A percentile compares a stretch with the other conserved stretches of the same genome.
These are phyloP conservation scores for Zosterops hypoxanthus DNA, from an alignment of 2,113 vertebrate species.

Conservation along the genomic window DNA sequence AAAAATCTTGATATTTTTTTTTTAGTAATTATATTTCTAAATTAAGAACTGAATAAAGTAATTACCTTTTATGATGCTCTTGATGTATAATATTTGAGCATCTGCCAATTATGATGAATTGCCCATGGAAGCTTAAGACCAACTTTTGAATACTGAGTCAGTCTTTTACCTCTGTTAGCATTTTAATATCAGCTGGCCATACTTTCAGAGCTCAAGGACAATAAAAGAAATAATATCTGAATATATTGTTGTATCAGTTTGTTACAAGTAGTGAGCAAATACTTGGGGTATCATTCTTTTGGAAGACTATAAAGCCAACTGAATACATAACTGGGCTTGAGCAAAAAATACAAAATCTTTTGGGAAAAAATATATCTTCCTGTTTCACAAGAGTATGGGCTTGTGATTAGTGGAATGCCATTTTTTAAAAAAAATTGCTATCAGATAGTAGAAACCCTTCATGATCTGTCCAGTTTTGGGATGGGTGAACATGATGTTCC, in stretches of 20 bases:
- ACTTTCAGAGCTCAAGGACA: neutral
- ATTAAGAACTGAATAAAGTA: neutral
- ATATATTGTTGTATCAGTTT: neutral
- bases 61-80: neutral
- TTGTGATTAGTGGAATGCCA: neutral
- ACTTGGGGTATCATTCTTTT: neutral
- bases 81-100: neutral
- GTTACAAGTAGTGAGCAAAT: neutral
- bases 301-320: neutral
- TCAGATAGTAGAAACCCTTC: neutral
- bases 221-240: neutral
- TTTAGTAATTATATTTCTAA: neutral
- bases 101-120: neutral
- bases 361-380: neutral
- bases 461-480: neutral
- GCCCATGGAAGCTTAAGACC: neutral
- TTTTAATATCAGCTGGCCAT: neutral
- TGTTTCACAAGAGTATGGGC: neutral
- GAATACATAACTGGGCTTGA: neutral
- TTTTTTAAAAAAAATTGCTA: neutral
- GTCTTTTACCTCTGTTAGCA: neutral
- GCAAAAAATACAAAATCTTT: neutral
- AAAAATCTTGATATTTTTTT: neutral
- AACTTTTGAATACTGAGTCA: neutral
- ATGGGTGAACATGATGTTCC: neutral